Conservation (phyloP, 2,797 vertebrate species). For the Pseudochirops corinnae region DNA sequence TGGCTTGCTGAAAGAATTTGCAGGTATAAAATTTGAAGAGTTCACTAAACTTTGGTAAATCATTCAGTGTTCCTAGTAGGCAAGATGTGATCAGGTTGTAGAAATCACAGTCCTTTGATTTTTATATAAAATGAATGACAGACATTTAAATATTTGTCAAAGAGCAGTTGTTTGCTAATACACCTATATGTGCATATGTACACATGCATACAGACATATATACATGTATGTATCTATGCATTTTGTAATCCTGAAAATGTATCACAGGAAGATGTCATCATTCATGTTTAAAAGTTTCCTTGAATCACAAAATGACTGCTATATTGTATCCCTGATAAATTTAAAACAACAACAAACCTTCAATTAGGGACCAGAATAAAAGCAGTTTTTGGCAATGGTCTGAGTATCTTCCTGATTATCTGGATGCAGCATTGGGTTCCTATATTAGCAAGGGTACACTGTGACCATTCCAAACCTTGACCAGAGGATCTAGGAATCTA, state of each 20-base stretch:
- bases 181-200: background rate
- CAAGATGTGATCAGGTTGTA: background rate
- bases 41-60: slow-evolving; percentile 52
- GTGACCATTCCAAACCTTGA: background rate
- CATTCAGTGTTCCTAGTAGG: background rate
- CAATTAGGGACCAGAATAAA: background rate
- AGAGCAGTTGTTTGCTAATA: background rate
- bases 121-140: slow-evolving; percentile 50
- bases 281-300: background rate
- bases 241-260: background rate
- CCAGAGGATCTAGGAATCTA: background rate
- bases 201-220: background rate
- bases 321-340: background rate
- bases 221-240: background rate
- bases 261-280: background rate
- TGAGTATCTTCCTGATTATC: background rate
- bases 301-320: background rate
- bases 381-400: background rate
- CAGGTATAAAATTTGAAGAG: slow-evolving; percentile 51
- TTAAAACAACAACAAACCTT: background rate
- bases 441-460: background rate
- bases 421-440: background rate
- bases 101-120: slow-evolving; percentile 11
- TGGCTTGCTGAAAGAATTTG: background rate
- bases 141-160: slow-evolving; percentile 1